A percentile compares a stretch with the other conserved stretches of the same genome.
Conservation (phyloP, 2,113 vertebrate species). For the Bubo blakistoni region DNA sequence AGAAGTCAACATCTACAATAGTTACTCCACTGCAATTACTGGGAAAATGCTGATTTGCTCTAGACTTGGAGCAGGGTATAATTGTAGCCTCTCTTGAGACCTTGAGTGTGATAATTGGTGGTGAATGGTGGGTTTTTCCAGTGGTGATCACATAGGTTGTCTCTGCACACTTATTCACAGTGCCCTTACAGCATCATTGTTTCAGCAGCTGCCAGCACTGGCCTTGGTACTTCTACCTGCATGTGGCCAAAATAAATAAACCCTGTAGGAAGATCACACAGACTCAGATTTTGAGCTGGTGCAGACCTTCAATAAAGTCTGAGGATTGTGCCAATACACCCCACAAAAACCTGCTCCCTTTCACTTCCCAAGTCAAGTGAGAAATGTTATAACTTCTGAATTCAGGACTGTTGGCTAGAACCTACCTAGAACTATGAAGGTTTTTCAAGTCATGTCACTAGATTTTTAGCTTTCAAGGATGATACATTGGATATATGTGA, state of each 20-base stretch:
- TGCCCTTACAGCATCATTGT: not conserved
- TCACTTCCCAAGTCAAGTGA: not conserved
- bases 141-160: not conserved
- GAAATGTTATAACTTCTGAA: not conserved
- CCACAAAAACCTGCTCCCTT: not conserved
- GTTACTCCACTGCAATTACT: conserved; percentile 41
- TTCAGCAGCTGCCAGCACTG: not conserved
- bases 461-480: not conserved
- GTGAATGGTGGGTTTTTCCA: conserved; percentile 21
- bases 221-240: not conserved
- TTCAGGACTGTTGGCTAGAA: not conserved
- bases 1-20: conserved; percentile 53
- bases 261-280: not conserved
- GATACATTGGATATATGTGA: not conserved
- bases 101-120: not conserved
- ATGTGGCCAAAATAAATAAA: not conserved
- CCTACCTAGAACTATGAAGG: not conserved
- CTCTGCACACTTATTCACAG: not conserved
- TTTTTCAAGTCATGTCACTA: not conserved
- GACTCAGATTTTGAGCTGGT: not conserved
- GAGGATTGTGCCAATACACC: not conserved
- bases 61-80: conserved; percentile 23
- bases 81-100: conserved; percentile 31
- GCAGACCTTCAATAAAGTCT: not conserved
- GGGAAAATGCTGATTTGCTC: conserved; percentile 23